Percentiles rank a stretch among this genome's conserved stretches.
These are phyloP conservation scores for Chrysoperla carnea DNA, from an alignment of 1,140 invertebrate species.

Conservation along the genomic window DNA sequence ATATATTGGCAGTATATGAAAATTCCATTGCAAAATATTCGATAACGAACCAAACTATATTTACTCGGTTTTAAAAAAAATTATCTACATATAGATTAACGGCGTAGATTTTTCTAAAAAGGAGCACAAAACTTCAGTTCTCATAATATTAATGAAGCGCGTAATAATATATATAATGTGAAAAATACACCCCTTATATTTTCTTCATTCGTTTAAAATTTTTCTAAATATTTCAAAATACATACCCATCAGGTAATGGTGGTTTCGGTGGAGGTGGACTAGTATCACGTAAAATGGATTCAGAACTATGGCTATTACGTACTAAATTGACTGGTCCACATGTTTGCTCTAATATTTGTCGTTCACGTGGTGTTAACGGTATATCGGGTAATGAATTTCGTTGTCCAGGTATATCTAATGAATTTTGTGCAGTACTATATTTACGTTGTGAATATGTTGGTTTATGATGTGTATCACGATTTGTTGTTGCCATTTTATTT, in stretches of 20 bases:
- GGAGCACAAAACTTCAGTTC: too few relatives aligned
- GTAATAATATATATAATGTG: too few relatives aligned
- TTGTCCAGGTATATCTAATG: conserved; percentile 24
- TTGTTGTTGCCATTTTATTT: conserved; percentile 38
- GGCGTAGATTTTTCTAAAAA: too few relatives aligned
- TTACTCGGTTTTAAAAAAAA: too few relatives aligned
- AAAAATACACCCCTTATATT: too few relatives aligned
- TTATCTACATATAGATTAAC: too few relatives aligned
- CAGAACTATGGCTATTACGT: conserved; percentile 53
- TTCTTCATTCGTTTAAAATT: too few relatives aligned
- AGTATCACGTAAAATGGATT: conserved; percentile 36
- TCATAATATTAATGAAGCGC: too few relatives aligned
- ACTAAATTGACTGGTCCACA: conserved; percentile 29
- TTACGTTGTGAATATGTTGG: not conserved
- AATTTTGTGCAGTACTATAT: not conserved
- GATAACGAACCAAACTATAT: too few relatives aligned
- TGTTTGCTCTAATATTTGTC: conserved; percentile 45
- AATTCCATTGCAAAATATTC: too few relatives aligned
- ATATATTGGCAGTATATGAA: too few relatives aligned
- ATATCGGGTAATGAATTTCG: conserved; percentile 64
- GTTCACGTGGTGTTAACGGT: conserved; percentile 55
- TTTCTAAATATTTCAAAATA: conserved; percentile 3
- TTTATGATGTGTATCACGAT: not conserved
- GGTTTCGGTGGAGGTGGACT: conserved; percentile 70
- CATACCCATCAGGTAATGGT: conserved; percentile 54